Conservation (phyloP, 2,888 invertebrate genomes). For the Proisotoma minuta region DNA sequence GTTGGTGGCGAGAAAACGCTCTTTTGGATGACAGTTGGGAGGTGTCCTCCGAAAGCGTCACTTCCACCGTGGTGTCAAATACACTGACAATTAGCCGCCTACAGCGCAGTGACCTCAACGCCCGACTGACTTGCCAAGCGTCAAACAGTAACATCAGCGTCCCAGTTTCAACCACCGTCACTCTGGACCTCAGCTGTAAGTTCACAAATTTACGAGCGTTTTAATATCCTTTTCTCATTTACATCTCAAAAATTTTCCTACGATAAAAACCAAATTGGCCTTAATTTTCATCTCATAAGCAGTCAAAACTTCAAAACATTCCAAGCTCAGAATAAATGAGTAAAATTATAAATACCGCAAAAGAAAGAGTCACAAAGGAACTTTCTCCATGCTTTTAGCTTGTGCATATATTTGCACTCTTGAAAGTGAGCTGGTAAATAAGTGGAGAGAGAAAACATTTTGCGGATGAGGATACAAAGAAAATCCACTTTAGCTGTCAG, state of each 20-base stretch:
- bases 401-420: slow-evolving; percentile 4
- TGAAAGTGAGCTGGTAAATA: slow-evolving; percentile 8
- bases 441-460: background rate
- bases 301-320: no score
- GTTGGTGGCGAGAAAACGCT: slow-evolving; percentile 72
- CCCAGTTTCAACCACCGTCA: slow-evolving; percentile 64
- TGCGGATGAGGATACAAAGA: slow-evolving; percentile 5
- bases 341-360: no score
- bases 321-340: no score
- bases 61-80: slow-evolving; percentile 61
- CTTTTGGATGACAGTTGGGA: slow-evolving; percentile 68
- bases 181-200: slow-evolving; percentile 71
- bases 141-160: slow-evolving; percentile 66
- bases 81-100: slow-evolving; percentile 65
- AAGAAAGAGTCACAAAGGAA: no score
- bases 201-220: no score
- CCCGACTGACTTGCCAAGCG: slow-evolving; percentile 67
- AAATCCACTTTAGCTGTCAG: slow-evolving; percentile 16
- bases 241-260: no score
- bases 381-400: background rate
- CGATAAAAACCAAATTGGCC: no score
- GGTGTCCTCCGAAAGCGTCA: slow-evolving; percentile 56
- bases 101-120: slow-evolving; percentile 64
- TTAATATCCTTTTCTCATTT: no score
- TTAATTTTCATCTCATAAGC: no score